Evolutionary conservation across 2,797 vertebrate genomes (phyloP), one percentile per base, ranked within the genome.

Genomic region (Gymnoscopelus microlampas): DNA sequence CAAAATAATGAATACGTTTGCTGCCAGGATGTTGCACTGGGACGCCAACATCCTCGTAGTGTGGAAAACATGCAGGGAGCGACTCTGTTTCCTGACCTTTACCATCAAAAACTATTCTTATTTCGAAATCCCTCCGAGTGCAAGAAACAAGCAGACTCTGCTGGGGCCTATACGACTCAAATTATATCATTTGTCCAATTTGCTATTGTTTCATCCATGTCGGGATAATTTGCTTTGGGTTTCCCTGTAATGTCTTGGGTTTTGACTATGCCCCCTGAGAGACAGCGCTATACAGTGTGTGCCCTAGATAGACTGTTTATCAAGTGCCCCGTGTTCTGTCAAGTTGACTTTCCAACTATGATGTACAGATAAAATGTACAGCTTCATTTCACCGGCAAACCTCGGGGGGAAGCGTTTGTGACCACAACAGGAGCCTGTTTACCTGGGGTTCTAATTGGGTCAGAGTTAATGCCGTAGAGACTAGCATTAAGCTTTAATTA

Each of bases 131-230:
- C 91, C 92, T 87, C 81, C 0, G 88, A 91, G 92, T 83, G 76
- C 84, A 71, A 76, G 86, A 88, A 89, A 89, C 88, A 88, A 85
- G 78, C 80, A 79, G 70, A 85, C 91, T 92, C 93, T 93, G 84
- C 88, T 90, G 93, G 93, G 92, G 91, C 92, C 93, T 86, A 87
- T 89, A 87, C 72, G 86, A 92, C 92, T 93, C 91, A 94, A 93
- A 95, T 94, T 93, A 94, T 93, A 94, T 94, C 90, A 94, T 94
- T 94, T 94, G 93, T 94, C 93, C 93, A 95, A 94, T 95, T 93
- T 94, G 91, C 92, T 92, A 93, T 94, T 94, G 93, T 95, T 95
- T 95, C 93, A 93, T 93, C 93, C 92, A 91, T 93, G 93, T 93
- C 93, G 94, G 88, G 91, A 91, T 94, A 94, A 94, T 95, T 94